Base-by-base conservation (phyloP, 1,140 invertebrate genomes). In the Druon quercuslanigerum region DNA sequence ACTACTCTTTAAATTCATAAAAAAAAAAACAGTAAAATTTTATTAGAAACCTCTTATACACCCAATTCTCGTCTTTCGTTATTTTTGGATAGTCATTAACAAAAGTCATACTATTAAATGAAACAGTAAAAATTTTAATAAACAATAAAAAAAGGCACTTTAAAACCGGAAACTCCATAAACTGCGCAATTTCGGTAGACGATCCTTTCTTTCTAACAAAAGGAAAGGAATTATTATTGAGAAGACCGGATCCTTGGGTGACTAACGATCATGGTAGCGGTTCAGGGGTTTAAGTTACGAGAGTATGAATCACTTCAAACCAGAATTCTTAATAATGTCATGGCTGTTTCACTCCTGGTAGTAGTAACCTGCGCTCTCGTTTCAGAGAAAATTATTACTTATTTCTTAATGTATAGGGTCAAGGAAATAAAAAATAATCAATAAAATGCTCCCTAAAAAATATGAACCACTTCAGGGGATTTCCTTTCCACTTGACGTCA, bases 211-310 rank as follows among this genome's bases (percentile, higher is more conserved):
- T 46, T 46, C 40, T 46, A 11, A 11, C 40, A 46, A 51, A 50
- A 77, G 50, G 52, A 50, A 77, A 74, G 9, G 40, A 46, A 11
- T 46, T 11, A 72, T 66, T 73, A 50, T 66, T 20, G 50, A 25
- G 75, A 75, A 75, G 51, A 72, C 52, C 71, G 70, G 70, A 79
- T 75, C 72, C 51, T 57, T 52, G 50, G 70, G 75, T 73, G 73
- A 79, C 73, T 75, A 72, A 72, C 71, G 73, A 13, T 57, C 77
- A 33, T 17, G 51, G 5, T 66, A 66, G 60, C 40, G 60, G 16
- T 66, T 66, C 25, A 9, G 60, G 13, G 60, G 12, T 66, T 66
- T 66, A 40, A 66, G 40, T 66, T 66, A 66, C 60, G 40, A 66
- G 57, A 60, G 17, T 20, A 60, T 66, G 60, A 66, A 66, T 66